These are phyloP conservation scores for Pimpla rufipes DNA, from an alignment of 2,888 invertebrate species.

Conservation along the genomic window DNA sequence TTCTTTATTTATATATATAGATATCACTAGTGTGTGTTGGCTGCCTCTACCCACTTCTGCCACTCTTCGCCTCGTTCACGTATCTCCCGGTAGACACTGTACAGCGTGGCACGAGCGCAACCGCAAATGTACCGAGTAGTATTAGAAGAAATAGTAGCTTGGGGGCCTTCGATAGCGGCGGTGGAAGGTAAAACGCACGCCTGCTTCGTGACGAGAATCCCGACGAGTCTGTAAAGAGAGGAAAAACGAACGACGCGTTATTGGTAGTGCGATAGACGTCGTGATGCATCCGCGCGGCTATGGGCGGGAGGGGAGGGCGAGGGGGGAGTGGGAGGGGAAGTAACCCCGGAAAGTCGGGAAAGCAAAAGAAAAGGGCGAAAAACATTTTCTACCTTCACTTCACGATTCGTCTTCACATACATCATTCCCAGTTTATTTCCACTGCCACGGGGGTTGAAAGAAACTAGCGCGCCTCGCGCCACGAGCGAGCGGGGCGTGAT, in stretches of 20 bases:
- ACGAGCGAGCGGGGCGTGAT: not conserved
- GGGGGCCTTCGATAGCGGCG: constrained; percentile 15
- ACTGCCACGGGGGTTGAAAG: not conserved
- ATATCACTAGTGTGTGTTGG: constrained; percentile 1
- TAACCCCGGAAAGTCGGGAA: constrained; percentile 18
- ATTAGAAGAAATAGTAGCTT: constrained; percentile 36
- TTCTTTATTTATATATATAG: not conserved
- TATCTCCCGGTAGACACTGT: constrained; percentile 22
- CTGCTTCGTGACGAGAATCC: constrained; percentile 40
- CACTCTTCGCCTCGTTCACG: constrained; percentile 35
- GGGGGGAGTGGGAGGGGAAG: not conserved
- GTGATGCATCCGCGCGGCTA: not conserved
- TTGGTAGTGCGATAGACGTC: constrained; percentile 43
- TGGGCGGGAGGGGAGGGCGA: not conserved
- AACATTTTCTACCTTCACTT: constrained; percentile 21
- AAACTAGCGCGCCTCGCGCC: not conserved
- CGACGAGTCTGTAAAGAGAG: constrained; percentile 28
- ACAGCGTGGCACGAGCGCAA: constrained; percentile 25
- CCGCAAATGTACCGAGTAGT: constrained; percentile 40
- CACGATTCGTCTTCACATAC: constrained; percentile 11
- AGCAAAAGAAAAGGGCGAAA: constrained; percentile 21
- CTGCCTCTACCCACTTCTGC: constrained; percentile 29
- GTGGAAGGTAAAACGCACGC: constrained; percentile 17
- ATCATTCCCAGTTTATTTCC: constrained; percentile 21
- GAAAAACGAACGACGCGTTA: constrained; percentile 32